Percentiles rank a stretch among this genome's conserved stretches.
phyloP scores from a whole-genome alignment of 2,113 vertebrate species.

The Ameiurus melas region DNA sequence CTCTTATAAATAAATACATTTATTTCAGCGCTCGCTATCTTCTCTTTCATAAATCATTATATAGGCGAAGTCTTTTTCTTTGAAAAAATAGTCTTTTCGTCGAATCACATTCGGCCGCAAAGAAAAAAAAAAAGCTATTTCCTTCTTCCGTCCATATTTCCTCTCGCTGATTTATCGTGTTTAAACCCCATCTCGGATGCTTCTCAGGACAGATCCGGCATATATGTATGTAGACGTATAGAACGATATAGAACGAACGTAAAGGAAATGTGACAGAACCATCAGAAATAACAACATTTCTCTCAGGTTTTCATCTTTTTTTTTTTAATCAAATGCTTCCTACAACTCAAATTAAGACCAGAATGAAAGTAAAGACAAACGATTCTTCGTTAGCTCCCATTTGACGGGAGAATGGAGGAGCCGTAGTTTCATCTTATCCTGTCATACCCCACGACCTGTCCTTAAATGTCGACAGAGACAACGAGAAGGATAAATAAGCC shows the following conservation, averaged over 20 bases:
- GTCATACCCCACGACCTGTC: neutral
- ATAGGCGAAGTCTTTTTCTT: neutral
- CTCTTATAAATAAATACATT: neutral
- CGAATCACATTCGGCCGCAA: neutral
- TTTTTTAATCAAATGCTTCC: neutral
- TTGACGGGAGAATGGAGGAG: neutral
- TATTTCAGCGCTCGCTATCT: neutral
- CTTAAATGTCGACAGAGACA: neutral
- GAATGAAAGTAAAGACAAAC: neutral
- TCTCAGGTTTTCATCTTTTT: neutral
- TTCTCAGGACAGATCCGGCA: neutral
- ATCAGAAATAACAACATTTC: too few species aligned
- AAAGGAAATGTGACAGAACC: too few species aligned
- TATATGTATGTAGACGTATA: neutral
- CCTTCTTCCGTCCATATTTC: neutral
- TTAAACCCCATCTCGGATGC: neutral
- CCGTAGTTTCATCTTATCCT: neutral
- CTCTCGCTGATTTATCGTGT: too few species aligned
- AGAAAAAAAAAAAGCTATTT: neutral
- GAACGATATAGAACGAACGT: neutral
- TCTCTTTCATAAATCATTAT: neutral
- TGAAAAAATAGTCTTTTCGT: neutral
- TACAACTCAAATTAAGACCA: neutral
- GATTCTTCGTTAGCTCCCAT: neutral
- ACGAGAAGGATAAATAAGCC: neutral